Base-by-base conservation (phyloP, 2,888 invertebrate species). In the Tachina grossa region DNA sequence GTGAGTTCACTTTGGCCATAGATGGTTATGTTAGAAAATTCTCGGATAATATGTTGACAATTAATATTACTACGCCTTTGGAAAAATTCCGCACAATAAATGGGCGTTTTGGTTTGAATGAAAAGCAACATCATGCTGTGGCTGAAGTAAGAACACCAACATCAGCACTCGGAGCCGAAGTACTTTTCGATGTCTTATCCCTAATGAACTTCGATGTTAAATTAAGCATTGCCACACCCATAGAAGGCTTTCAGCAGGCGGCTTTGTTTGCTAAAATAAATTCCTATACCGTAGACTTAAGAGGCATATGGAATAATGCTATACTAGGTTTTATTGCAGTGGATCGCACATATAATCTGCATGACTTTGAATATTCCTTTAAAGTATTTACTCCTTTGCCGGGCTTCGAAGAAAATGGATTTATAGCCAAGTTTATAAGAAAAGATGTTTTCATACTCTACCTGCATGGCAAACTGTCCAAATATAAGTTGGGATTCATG, bases 301-400 rank as follows among this genome's bases (percentile, higher is more conserved):
- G 96, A 77, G 94, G 96, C 31, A 95, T 95, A 22, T 97, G 96
- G 95, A 96, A 97, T 87, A 94, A 94, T 68, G 94, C 96, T 89
- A 94, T 95, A 69, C 94, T 95, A 43, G 97, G 97, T 10, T 96
- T 97, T 91, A 95, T 95, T 0, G 97, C 97, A 57, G 95, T 96
- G 57, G 97, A 96, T 96, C 95, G 91, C 41, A 89, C 89, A 87
- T 77, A 87, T 0, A 94, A 94, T 66, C 90, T 95, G 19, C 94
- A 95, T 13, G 95, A 97, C 92, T 96, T 97, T 87, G 95, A 96
- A 86, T 97, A 97, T 91, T 94, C 96, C 0, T 96, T 96, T 91
- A 95, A 95, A 88, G 92, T 97, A 55, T 96, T 95, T 89, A 96
- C 97, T 0, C 97, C 97, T 0, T 91, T 97, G n/a, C 94, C 95